phyloP scores from a whole-genome alignment of 37 sponge, comb jelly and placozoan genomes.

The Chondrosia reniformis region DNA sequence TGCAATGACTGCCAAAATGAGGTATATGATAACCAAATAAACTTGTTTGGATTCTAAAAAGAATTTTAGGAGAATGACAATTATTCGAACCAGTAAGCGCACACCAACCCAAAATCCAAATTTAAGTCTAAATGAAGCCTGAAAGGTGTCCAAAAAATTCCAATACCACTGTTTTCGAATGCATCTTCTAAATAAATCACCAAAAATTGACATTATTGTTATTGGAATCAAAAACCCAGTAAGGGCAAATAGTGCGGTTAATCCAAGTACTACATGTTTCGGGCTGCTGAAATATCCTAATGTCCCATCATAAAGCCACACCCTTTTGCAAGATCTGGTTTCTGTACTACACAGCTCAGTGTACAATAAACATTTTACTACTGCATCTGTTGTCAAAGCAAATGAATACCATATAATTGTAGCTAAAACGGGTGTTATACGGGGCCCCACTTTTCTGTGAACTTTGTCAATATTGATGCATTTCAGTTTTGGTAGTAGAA shows the following conservation, averaged over 20 bases:
- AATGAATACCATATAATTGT: no score
- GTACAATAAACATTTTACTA: no score
- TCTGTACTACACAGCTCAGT: no score
- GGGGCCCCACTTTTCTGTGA: no score
- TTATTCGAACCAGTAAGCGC: not conserved
- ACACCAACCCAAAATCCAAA: constrained; percentile 19
- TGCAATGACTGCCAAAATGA: not conserved
- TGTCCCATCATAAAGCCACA: constrained; percentile 28
- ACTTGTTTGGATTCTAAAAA: not conserved
- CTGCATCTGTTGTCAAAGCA: no score
- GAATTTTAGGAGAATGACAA: constrained; percentile 2
- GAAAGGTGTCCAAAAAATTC: constrained; percentile 16
- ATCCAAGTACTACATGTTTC: constrained; percentile 16
- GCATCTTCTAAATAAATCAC: constrained; percentile 16
- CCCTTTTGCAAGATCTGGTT: no score
- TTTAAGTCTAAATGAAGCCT: constrained; percentile 7
- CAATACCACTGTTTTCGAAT: not conserved
- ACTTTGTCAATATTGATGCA: no score
- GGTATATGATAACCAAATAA: not conserved
- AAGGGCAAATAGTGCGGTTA: not conserved
- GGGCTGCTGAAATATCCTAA: constrained; percentile 8
- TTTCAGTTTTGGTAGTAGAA: no score
- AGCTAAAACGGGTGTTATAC: no score
- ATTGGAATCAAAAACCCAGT: constrained; percentile 10
- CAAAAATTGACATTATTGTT: not conserved